Evolutionary conservation across 2,888 invertebrate species (phyloP), one percentile per base, ranked within the genome.

Genomic region (Teinopalpus imperialis): DNA sequence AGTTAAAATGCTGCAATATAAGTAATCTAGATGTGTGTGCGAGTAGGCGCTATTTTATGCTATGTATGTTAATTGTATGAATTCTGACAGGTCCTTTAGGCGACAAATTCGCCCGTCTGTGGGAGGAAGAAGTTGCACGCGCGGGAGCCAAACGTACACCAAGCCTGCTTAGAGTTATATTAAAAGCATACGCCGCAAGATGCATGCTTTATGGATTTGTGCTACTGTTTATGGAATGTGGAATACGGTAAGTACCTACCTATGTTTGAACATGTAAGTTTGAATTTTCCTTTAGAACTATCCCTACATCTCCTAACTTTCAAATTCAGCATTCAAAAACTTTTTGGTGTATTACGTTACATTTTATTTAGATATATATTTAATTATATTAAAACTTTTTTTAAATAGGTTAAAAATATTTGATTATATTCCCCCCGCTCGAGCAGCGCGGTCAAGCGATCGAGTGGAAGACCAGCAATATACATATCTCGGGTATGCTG

Each of bases 141-240:
- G 88, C 87, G 0, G 71, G 66, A 1, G 70, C 67, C n/a, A 86
- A 85, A 35, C 67, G 88, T 6, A 83, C 78, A 27, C 93, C 94
- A 1, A 91, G 90, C 54, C 74, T 92, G 0, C 69, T 91, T 10
- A 68, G 82, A 44, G 90, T 90, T 1, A 80, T 92, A 40, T 54
- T 91, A 43, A 81, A 77, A 50, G 92, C 92, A n/a, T 93, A 93
- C 57, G 92, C 92, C 0, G 86, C 76, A 44, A 74, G 83, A 40
- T 89, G 92, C 53, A 83, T 91, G 66, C 60, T 90, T 1, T 89
- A 92, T 43, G 93, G 93, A 39, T 61, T 92, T 14, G 76, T 91
- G 2, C 73, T 92, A 23, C 82, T 91, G 12, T 48, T 92, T 46
- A 81, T 92, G 74, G 93, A 93, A 70, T 90, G 93, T 59, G 87